Evolutionary conservation across 2,888 invertebrate genomes (phyloP), one percentile per base, ranked within the genome.

Genomic region (Selenia dentaria): DNA sequence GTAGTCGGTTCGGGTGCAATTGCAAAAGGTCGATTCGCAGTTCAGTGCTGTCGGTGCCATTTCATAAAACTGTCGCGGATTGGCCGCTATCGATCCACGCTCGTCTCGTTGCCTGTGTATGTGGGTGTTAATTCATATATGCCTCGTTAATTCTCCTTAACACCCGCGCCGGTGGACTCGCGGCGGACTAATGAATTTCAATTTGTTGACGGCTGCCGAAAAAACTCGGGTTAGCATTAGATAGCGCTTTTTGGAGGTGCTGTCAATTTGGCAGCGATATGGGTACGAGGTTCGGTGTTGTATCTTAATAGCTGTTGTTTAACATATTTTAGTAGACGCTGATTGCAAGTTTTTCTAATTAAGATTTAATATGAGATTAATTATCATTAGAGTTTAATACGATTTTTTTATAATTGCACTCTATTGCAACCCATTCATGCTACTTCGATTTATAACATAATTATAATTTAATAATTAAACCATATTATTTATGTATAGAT

Each of bases 81-180:
- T 57, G 62, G 46, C 59, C 59, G 45, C 50, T 71, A 76, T 77
- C 65, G 77, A 76, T 72, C 69, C 56, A 62, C 46, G 24, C 42
- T 50, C 59, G 66, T 64, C 47, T 54, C 57, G 46, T 55, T 56
- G 53, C 47, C 46, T 48, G 51, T 51, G 51, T 38, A 58, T 75
- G 70, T 72, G 77, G 74, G 79, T 82, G 84, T 84, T 86, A 84
- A 85, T 85, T 87, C 84, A 83, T 83, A 84, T 79, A 79, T 70
- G 74, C 57, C 79, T 81, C 84, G 87, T 88, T 86, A 87, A 87
- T 88, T 87, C 79, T 86, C 81, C 80, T 87, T 85, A 80, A 85
- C 86, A 73, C 81, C 74, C 77, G 72, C 71, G 51, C 70, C 73
- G 70, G 70, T 76, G 79, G 70, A 67, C 39, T 67, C 61, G 56